Evolutionary conservation across 2,888 invertebrate species (phyloP).

Genomic region (Drosophila paranaensis): DNA sequence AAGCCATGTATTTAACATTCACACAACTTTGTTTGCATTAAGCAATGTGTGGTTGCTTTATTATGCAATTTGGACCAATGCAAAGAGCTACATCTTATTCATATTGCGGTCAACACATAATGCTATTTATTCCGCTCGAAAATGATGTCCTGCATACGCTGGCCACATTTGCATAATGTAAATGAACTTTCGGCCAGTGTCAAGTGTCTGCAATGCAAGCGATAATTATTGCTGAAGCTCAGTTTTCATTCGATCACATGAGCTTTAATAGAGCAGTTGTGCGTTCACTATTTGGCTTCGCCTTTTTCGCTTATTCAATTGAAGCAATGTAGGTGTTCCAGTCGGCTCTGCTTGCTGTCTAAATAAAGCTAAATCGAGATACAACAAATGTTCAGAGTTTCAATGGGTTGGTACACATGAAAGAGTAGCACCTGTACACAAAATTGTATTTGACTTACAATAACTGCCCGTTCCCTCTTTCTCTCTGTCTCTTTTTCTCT

Average conservation of each 20-base stretch:
- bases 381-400: slow-evolving; percentile 11
- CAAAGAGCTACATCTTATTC: slow-evolving; percentile 56
- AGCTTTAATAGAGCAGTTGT: slow-evolving; percentile 57
- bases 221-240: slow-evolving; percentile 28
- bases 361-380: slow-evolving; percentile 19
- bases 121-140: slow-evolving; percentile 67
- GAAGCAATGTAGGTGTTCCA: background rate
- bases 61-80: slow-evolving; percentile 51
- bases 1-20: slow-evolving; percentile 14
- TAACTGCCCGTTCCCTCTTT: slow-evolving; percentile 13
- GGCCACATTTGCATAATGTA: slow-evolving; percentile 67
- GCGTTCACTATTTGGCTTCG: slow-evolving; percentile 36
- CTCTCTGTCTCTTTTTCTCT: background rate
- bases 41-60: slow-evolving; percentile 38
- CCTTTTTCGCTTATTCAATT: slow-evolving; percentile 21
- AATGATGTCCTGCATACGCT: slow-evolving; percentile 39
- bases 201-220: slow-evolving; percentile 1
- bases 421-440: slow-evolving; percentile 50
- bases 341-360: background rate
- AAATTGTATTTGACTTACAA: slow-evolving; percentile 62
- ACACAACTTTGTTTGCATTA: slow-evolving; percentile 26
- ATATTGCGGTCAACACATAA: slow-evolving; percentile 62
- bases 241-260: slow-evolving; percentile 43
- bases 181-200: slow-evolving; percentile 38
- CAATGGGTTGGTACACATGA: slow-evolving; percentile 22